Conservation (phyloP, 1,140 invertebrate genomes). For the Calephelis nemesis region DNA sequence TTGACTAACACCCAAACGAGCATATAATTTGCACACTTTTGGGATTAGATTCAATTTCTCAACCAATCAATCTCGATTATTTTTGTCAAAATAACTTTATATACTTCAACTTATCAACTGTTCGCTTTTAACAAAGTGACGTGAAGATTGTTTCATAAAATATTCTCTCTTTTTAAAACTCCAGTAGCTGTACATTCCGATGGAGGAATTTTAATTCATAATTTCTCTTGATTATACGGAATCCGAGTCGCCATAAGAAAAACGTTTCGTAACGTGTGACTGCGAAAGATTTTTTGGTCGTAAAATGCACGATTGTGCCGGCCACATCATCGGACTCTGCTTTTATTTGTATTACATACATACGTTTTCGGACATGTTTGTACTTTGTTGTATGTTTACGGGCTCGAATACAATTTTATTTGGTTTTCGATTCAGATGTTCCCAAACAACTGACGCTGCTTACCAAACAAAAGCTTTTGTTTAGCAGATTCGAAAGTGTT, state of each 20-base stretch:
- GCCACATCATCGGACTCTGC: slow-evolving; percentile 3
- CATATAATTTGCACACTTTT: too few species aligned
- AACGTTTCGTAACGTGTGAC: slow-evolving; percentile 36
- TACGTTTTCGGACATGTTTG: slow-evolving; percentile 6
- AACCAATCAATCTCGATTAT: too few species aligned
- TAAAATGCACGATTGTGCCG: slow-evolving; percentile 11
- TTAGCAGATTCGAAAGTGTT: too few species aligned
- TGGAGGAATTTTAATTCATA: slow-evolving; percentile 58
- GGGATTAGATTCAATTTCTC: too few species aligned
- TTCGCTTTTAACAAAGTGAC: not conserved
- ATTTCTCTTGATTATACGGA: slow-evolving; percentile 56
- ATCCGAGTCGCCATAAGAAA: slow-evolving; percentile 50
- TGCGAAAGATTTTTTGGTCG: slow-evolving; percentile 19
- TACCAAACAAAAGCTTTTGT: too few species aligned
- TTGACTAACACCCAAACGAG: too few species aligned
- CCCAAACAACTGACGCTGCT: too few species aligned
- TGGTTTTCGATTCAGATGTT: too few species aligned
- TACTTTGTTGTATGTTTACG: not conserved
- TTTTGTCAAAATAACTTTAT: too few species aligned
- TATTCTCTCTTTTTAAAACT: slow-evolving; percentile 22
- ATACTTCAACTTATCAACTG: not conserved
- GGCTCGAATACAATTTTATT: too few species aligned
- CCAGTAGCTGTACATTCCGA: slow-evolving; percentile 30
- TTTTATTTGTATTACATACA: slow-evolving; percentile 2
- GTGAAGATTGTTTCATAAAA: slow-evolving; percentile 32